These are phyloP conservation scores for Dolomedes plantarius DNA, from an alignment of 2,888 invertebrate species.

Conservation along the genomic window DNA sequence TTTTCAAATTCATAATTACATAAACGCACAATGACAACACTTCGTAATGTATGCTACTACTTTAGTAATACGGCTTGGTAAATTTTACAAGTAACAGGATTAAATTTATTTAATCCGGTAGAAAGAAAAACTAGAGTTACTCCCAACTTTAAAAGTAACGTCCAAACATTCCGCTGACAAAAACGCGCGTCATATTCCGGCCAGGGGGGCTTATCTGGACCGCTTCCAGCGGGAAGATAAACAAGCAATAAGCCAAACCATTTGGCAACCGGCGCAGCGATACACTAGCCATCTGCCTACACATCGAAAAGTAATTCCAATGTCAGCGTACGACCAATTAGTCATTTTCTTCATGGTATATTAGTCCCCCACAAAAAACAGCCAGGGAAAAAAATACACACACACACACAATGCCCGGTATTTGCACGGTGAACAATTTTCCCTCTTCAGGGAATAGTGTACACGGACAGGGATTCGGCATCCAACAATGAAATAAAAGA, in stretches of 20 bases:
- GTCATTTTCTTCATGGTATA: not conserved
- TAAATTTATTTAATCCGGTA: no score
- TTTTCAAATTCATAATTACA: no score
- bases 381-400: not conserved
- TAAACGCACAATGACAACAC: no score
- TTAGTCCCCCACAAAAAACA: not conserved
- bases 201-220: no score
- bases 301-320: constrained; percentile 15
- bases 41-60: no score
- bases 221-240: no score
- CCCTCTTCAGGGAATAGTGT: not conserved
- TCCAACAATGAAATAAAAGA: not conserved
- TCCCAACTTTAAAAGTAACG: no score
- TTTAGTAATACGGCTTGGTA: no score
- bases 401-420: not conserved
- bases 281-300: constrained; percentile 5
- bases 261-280: not conserved
- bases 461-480: not conserved
- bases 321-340: constrained; percentile 2
- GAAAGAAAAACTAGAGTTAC: no score
- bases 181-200: no score
- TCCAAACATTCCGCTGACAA: no score
- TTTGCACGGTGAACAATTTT: constrained; percentile 1
- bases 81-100: no score
- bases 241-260: not conserved